Base-by-base conservation (phyloP, 2,888 invertebrate species). In the Xestia rhomboidea region DNA sequence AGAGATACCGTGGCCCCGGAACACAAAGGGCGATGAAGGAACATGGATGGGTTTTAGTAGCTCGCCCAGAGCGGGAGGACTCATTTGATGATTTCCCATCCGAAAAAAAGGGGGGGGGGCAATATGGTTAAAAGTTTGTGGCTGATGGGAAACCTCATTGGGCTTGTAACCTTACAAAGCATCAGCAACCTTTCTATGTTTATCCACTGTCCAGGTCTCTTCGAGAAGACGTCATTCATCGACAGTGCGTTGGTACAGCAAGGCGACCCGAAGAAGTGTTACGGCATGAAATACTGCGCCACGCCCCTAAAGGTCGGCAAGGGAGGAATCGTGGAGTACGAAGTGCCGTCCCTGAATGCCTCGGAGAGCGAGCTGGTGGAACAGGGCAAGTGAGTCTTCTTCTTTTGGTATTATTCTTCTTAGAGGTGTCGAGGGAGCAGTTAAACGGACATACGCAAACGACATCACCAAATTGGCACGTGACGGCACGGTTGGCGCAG, bases 171-270 rank as follows among this genome's bases (percentile, higher is more conserved):
- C 21, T 10, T 27, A 46, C 15, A 7, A 34, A 38, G 10, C 24
- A n/a, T n/a, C n/a, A 72, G 38, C 6, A 68, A 15, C 27, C 1
- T 21, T 44, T 4, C 24, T 57, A 6, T 49, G 21, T 74, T 5
- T 49, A 34, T 64, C 18, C 41, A 11, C 34, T 73, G 44, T 73
- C 11, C 44, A 96, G 96, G 96, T 77, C 76, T 96, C 0, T 95
- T 95, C 82, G 93, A 93, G 84, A 89, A 82, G 70, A 89, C 93
- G 0, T 82, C 95, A 5, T 92, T 92, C 78, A 91, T 96, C 51
- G 96, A 96, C 89, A 96, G 96, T 54, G 96, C 95, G 1, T 81
- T 96, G 5, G 96, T 96, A 1, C 94, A 96, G 73, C 96, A 96
- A 72, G 90, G 68, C 0, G 88, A 94, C 62, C 94, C 95, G 0